Conservation (phyloP, 2,888 invertebrate genomes). For the Artemia sp. region DNA sequence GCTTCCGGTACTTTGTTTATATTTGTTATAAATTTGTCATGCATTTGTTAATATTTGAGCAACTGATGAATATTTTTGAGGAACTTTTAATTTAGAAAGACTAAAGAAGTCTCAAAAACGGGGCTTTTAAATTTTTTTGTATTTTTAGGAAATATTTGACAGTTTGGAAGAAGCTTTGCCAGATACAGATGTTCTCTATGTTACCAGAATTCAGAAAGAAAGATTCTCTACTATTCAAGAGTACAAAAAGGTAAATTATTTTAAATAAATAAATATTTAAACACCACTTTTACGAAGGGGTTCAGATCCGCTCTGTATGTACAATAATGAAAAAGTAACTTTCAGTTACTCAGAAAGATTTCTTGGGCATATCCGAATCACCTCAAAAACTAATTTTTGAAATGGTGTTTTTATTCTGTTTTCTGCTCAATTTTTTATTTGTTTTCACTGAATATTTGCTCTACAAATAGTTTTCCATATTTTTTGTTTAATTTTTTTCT, state of each 20-base stretch:
- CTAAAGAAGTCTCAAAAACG: background rate
- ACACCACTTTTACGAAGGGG: too few species aligned
- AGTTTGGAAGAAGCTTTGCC: slow-evolving; percentile 64
- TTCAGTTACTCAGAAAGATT: background rate
- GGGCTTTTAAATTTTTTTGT: background rate
- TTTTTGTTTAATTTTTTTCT: too few species aligned
- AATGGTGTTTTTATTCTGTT: background rate
- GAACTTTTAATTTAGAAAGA: background rate
- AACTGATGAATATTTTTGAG: too few species aligned
- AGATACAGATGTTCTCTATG: slow-evolving; percentile 90
- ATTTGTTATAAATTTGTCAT: too few species aligned
- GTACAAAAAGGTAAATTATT: slow-evolving; percentile 53
- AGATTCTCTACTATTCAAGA: slow-evolving; percentile 65
- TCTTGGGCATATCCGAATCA: background rate
- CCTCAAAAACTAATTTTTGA: background rate
- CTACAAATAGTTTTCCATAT: too few species aligned
- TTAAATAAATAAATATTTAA: too few species aligned
- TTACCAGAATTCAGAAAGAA: slow-evolving; percentile 94
- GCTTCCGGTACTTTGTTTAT: too few species aligned
- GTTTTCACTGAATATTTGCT: too few species aligned
- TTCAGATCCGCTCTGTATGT: too few species aligned
- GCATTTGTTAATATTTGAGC: too few species aligned
- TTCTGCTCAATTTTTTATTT: too few species aligned
- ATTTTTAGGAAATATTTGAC: slow-evolving; percentile 24
- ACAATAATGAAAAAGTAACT: too few species aligned